These are phyloP conservation scores for Cheirogaleus medius DNA, from an alignment of 2,113 vertebrate genomes.

Conservation along the genomic window DNA sequence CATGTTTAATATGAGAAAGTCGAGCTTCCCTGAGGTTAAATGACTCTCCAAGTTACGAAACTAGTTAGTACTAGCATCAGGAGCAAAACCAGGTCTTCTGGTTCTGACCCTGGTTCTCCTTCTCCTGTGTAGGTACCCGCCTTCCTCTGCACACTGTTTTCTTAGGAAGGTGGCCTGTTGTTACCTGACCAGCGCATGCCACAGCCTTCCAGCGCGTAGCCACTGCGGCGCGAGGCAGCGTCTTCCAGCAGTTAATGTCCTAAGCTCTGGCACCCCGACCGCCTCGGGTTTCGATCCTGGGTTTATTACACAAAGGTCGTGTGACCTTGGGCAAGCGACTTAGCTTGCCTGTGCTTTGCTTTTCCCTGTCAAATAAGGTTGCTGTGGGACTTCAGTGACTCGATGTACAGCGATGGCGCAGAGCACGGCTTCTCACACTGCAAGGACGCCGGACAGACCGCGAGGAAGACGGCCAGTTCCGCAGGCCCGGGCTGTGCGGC, in stretches of 20 bases:
- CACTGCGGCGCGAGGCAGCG: accelerated
- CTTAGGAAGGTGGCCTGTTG: not conserved
- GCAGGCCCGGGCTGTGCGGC: too few relatives aligned
- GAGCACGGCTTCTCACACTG: accelerated
- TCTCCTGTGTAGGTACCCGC: not conserved
- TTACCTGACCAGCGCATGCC: not conserved
- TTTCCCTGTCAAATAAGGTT: not conserved
- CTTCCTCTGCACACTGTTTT: not conserved
- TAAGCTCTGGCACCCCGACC: not conserved
- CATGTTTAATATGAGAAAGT: not conserved
- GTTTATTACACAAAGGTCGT: not conserved
- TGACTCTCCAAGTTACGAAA: not conserved
- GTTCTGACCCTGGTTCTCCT: not conserved
- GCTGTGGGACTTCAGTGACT: not conserved
- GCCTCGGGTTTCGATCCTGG: not conserved
- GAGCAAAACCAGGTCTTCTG: not conserved
- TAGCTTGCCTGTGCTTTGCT: not conserved
- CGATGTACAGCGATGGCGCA: not conserved
- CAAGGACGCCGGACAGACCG: not conserved
- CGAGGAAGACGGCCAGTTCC: not conserved
- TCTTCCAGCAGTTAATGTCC: not conserved
- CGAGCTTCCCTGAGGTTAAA: not conserved
- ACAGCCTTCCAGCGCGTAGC: not conserved
- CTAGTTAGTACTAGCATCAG: not conserved
- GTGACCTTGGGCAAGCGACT: not conserved